These are phyloP conservation scores for Spodoptera frugiperda DNA, from an alignment of 1,140 invertebrate genomes.

Conservation along the genomic window DNA sequence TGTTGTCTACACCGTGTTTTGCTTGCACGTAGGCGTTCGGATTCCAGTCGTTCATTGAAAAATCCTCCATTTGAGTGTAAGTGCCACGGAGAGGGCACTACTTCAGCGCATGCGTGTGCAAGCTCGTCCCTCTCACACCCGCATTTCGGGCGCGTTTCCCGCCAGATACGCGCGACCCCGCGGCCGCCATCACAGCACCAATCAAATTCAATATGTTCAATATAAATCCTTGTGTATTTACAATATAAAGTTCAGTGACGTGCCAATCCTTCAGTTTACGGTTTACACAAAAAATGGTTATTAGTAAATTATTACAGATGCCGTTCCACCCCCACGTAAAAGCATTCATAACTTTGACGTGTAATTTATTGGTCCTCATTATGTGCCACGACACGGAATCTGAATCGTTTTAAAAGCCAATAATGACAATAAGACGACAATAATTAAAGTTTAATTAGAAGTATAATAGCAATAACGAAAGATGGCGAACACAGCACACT, in stretches of 20 bases:
- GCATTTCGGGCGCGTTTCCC: conserved; percentile 66
- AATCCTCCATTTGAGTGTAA: conserved; percentile 45
- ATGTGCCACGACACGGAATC: conserved; percentile 76
- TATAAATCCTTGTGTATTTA: neutral
- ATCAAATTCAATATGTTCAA: conserved; percentile 42
- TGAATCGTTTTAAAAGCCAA: conserved; percentile 63
- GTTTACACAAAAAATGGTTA: conserved; percentile 53
- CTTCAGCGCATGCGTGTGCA: conserved; percentile 66
- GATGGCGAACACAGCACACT: conserved; percentile 96
- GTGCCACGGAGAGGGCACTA: conserved; percentile 23
- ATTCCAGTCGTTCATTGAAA: conserved; percentile 56
- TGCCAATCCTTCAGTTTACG: conserved; percentile 42
- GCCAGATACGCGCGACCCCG: conserved; percentile 66
- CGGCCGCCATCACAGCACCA: conserved; percentile 55
- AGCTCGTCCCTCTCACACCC: conserved; percentile 54
- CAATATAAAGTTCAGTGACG: conserved; percentile 23
- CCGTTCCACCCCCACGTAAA: conserved; percentile 42
- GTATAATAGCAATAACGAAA: conserved; percentile 57
- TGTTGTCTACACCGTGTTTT: conserved; percentile 1
- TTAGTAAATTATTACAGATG: conserved; percentile 59
- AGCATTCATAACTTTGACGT: conserved; percentile 52
- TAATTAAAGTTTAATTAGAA: conserved; percentile 50
- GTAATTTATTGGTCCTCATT: conserved; percentile 63
- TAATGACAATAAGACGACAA: conserved; percentile 53
- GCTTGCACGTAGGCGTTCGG: conserved; percentile 27